phyloP scores from a whole-genome alignment of 2,797 vertebrate genomes.

The Poliocrania exsul region DNA sequence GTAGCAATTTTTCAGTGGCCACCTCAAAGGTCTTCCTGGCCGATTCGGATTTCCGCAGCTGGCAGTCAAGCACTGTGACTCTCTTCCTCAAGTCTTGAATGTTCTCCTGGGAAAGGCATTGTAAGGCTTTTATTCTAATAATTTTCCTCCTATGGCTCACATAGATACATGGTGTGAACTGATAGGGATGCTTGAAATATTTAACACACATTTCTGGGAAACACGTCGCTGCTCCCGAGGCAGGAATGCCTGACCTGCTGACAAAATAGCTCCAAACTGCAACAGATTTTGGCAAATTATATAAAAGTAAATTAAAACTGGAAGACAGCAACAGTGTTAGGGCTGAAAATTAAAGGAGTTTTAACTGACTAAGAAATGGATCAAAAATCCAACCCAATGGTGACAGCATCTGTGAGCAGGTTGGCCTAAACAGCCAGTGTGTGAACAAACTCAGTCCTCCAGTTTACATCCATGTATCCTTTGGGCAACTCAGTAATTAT shows the following conservation, averaged over 20 bases:
- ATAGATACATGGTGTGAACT: background rate
- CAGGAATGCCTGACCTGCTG: background rate
- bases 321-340: background rate
- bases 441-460: background rate
- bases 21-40: conserved; percentile 87
- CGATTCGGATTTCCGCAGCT: conserved; percentile 88
- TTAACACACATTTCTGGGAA: background rate
- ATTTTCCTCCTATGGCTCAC: background rate
- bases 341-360: background rate
- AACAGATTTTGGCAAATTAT: background rate
- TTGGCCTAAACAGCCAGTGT: background rate
- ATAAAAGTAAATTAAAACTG: background rate
- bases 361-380: background rate
- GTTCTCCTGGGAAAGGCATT: conserved; percentile 78
- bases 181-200: background rate
- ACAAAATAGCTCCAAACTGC: background rate
- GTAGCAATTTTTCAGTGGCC: conserved; percentile 88
- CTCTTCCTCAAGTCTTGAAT: conserved; percentile 86
- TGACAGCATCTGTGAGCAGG: background rate
- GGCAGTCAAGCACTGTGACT: conserved; percentile 89
- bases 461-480: background rate
- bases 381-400: background rate
- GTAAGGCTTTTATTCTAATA: background rate
- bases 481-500: background rate
- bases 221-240: background rate